phyloP scores from a whole-genome alignment of 92 coral and sea anemone species.

The Epizoanthus stellaris region DNA sequence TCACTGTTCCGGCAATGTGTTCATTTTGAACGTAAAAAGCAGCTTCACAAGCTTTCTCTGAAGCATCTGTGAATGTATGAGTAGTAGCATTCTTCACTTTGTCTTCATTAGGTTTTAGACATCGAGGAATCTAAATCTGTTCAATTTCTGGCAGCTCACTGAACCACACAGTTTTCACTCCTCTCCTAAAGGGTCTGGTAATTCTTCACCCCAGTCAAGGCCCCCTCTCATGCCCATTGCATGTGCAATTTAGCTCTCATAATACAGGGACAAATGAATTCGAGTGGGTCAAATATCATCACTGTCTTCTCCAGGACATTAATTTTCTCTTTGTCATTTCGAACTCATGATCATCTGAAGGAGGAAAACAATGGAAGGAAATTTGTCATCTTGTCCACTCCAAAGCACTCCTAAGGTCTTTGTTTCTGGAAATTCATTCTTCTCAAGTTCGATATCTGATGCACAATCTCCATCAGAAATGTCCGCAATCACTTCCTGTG shows the following conservation, averaged over 20 bases:
- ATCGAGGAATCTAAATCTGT: conserved; percentile 40
- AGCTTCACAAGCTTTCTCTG: conserved; percentile 31
- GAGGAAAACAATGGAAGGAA: conserved; percentile 10
- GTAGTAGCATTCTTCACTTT: background rate
- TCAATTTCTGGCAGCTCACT: conserved; percentile 27
- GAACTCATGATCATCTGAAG: conserved; percentile 58
- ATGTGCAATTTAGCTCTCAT: conserved; percentile 32
- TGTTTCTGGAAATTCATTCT: conserved; percentile 45
- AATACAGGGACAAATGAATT: conserved; percentile 43
- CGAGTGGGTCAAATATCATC: conserved; percentile 50
- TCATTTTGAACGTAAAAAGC: too few relatives aligned
- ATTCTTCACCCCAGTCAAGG: too few relatives aligned
- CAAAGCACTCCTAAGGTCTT: conserved; percentile 56
- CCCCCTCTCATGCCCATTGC: too few relatives aligned
- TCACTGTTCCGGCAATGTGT: too few relatives aligned
- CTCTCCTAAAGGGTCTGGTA: too few relatives aligned
- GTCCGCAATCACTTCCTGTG: conserved; percentile 40
- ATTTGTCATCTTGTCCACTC: too few relatives aligned
- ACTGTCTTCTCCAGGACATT: conserved; percentile 48
- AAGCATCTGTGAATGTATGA: conserved; percentile 64
- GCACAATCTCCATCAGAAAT: conserved; percentile 53
- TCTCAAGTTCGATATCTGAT: conserved; percentile 51
- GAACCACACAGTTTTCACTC: conserved; percentile 43
- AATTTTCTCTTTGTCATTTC: conserved; percentile 48
- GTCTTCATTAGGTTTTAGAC: conserved; percentile 25